phyloP scores from a whole-genome alignment of 2,113 vertebrate genomes.

The Lanius ludovicianus region DNA sequence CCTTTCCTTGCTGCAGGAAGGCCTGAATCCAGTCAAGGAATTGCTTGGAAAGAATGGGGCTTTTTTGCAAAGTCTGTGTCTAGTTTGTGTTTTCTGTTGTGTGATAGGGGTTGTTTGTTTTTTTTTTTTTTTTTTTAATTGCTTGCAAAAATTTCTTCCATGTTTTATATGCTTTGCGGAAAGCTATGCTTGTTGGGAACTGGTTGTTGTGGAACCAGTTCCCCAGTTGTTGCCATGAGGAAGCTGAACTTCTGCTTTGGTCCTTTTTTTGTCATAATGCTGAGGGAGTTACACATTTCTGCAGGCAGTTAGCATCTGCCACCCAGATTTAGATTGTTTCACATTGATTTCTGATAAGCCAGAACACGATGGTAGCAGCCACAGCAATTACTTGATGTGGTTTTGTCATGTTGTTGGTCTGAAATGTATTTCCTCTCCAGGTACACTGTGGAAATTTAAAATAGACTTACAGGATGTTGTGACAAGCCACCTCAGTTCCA shows the following conservation, averaged over 20 bases:
- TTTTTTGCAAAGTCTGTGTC: not conserved
- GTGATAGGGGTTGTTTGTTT: not conserved
- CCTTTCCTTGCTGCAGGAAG: not conserved
- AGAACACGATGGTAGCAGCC: not conserved
- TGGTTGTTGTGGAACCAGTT: not conserved
- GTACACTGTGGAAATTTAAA: not conserved
- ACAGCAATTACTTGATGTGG: not conserved
- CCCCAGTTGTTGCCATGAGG: not conserved
- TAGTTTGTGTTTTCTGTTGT: not conserved
- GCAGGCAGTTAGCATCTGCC: not conserved
- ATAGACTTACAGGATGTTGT: not conserved
- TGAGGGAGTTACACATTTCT: not conserved
- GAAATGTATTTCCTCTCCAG: not conserved
- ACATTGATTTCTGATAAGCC: slow-evolving; percentile 6
- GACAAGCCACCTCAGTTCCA: not conserved
- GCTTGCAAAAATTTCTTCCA: not conserved
- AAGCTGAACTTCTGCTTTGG: not conserved
- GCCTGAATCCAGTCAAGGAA: not conserved
- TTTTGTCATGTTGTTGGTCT: not conserved
- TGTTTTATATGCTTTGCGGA: not conserved
- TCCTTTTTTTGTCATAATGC: not conserved
- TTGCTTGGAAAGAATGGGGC: not conserved
- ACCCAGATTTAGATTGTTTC: not conserved
- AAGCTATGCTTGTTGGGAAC: not conserved
- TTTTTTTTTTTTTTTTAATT: not conserved